Conservation (phyloP, 2,113 vertebrate genomes). For the Gallinago jamesoni region DNA sequence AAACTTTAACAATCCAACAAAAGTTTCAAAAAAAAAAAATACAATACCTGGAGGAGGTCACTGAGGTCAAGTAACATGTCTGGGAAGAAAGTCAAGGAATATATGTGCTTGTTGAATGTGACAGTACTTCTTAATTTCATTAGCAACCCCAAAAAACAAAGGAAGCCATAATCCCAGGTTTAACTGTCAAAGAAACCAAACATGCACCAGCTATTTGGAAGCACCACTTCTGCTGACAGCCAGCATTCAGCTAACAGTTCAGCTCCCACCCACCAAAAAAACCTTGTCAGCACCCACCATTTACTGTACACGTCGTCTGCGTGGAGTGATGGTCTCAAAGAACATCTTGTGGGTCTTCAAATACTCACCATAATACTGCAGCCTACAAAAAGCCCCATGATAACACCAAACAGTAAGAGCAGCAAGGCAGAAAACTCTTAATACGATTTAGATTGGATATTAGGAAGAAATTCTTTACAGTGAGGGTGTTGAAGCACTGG, state of each 20-base stretch:
- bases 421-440: neutral
- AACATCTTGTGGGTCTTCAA: neutral
- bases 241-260: neutral
- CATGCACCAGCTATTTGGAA: neutral
- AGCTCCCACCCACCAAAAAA: neutral
- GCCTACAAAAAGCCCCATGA: neutral
- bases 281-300: neutral
- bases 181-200: neutral
- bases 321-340: neutral
- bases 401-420: neutral
- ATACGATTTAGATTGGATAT: neutral
- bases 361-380: neutral
- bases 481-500: too few relatives aligned
- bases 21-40: neutral
- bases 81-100: slow-evolving; percentile 78
- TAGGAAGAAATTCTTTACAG: too few relatives aligned
- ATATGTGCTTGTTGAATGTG: neutral
- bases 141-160: neutral
- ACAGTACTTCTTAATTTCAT: neutral
- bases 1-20: neutral
- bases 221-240: neutral
- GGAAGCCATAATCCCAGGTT: neutral
- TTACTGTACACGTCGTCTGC: neutral
- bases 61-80: slow-evolving; percentile 99
- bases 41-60: slow-evolving; percentile 91